phyloP scores from a whole-genome alignment of 2,888 invertebrate species.

The Drosophila testacea region DNA sequence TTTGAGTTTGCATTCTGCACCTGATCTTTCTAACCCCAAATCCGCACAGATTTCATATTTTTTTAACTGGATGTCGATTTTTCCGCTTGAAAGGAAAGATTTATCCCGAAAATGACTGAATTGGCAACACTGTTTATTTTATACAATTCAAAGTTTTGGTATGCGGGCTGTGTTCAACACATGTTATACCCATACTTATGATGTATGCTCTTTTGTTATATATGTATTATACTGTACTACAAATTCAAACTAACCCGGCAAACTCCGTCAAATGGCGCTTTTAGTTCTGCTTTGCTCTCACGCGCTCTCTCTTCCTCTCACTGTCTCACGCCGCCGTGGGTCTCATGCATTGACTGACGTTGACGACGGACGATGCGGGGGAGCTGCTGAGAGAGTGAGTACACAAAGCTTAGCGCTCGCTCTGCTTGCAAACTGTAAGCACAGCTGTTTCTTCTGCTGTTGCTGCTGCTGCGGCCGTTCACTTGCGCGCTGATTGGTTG shows the following conservation, averaged over 20 bases:
- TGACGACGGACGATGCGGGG: slow-evolving; percentile 56
- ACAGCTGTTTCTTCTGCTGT: slow-evolving; percentile 69
- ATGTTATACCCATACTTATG: slow-evolving; percentile 24
- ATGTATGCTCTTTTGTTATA: slow-evolving; percentile 14
- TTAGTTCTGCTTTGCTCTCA: slow-evolving; percentile 38
- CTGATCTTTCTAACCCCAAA: no score
- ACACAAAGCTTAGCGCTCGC: slow-evolving; percentile 8
- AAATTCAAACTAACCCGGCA: slow-evolving; percentile 69
- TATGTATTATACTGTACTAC: slow-evolving; percentile 14
- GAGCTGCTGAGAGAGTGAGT: slow-evolving; percentile 35
- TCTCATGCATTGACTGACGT: slow-evolving; percentile 58
- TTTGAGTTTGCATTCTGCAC: no score
- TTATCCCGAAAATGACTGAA: no score
- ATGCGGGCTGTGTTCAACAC: slow-evolving; percentile 35
- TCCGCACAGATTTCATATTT: no score
- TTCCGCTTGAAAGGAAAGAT: no score
- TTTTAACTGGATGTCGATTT: no score
- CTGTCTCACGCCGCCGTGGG: slow-evolving; percentile 17
- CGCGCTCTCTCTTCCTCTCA: slow-evolving; percentile 13
- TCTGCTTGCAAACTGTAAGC: slow-evolving; percentile 62
- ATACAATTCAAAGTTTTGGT: slow-evolving; percentile 20
- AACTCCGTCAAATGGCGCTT: slow-evolving; percentile 62
- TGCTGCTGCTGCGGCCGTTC: slow-evolving; percentile 63
- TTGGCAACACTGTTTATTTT: background rate
- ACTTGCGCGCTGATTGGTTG: slow-evolving; percentile 57